phyloP scores from a whole-genome alignment of 1,140 invertebrate species.

The Eriocheir sinensis region DNA sequence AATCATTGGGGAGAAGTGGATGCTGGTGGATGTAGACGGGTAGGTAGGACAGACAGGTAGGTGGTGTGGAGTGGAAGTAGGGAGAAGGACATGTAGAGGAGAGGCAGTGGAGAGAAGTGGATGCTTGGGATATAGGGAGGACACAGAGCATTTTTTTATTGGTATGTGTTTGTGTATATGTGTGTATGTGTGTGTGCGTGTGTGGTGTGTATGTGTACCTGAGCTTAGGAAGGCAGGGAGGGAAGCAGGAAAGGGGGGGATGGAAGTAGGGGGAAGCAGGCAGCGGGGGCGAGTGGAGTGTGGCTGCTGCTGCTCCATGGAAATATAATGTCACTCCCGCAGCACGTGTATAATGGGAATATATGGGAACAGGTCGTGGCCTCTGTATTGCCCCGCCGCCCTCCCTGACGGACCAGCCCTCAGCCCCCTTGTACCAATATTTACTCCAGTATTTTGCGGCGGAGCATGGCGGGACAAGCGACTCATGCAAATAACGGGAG shows the following conservation, averaged over 20 bases:
- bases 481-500: neutral
- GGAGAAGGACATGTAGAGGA: no score
- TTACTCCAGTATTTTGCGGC: constrained; percentile 24
- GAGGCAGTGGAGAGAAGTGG: no score
- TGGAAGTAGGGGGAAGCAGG: no score
- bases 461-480: neutral
- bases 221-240: no score
- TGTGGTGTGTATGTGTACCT: neutral
- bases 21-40: no score
- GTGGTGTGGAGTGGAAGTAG: no score
- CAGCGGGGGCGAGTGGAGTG: neutral
- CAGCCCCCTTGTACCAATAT: constrained; percentile 44
- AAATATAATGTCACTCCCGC: constrained; percentile 66
- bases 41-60: no score
- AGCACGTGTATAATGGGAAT: constrained; percentile 76
- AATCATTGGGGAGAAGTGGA: no score
- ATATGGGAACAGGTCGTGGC: constrained; percentile 63
- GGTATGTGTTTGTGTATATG: neutral
- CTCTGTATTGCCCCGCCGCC: constrained; percentile 40
- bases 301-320: neutral
- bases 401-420: constrained; percentile 30
- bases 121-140: no score
- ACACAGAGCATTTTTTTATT: neutral
- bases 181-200: constrained; percentile 7
- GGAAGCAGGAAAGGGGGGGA: no score